Conservation (phyloP, 2,113 vertebrate genomes). For the Corythornis cristatus region DNA sequence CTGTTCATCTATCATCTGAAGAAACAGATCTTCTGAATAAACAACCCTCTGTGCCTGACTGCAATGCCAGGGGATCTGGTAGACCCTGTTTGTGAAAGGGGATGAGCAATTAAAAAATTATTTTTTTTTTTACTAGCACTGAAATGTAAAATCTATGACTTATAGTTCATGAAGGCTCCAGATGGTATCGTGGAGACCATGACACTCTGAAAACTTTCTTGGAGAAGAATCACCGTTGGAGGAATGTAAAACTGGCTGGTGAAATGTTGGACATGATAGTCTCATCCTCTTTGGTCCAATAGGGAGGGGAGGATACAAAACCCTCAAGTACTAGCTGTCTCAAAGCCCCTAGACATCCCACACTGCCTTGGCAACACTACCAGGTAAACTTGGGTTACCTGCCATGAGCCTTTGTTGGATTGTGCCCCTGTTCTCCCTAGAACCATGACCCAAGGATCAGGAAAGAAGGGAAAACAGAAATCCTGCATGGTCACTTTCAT, state of each 20-base stretch:
- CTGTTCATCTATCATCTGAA: background rate
- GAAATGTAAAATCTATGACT: background rate
- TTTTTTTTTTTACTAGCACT: background rate
- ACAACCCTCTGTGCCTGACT: background rate
- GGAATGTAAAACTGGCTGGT: background rate
- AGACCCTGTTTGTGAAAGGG: background rate
- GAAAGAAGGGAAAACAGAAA: background rate
- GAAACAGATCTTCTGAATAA: background rate
- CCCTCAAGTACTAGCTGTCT: background rate
- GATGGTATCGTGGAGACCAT: background rate
- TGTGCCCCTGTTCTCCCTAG: background rate
- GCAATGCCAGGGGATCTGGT: background rate
- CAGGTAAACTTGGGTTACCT: background rate
- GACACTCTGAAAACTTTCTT: background rate
- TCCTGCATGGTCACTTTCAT: background rate
- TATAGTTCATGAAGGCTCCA: background rate
- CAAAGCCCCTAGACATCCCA: background rate
- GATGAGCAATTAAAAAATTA: background rate
- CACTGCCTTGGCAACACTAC: background rate
- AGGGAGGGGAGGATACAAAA: background rate
- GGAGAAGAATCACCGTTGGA: background rate
- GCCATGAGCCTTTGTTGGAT: background rate
- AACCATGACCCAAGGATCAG: background rate
- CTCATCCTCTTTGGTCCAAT: background rate
- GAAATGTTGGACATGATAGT: background rate